phyloP scores from a whole-genome alignment of 92 coral and sea anemone species.

The Blastomussa wellsi region DNA sequence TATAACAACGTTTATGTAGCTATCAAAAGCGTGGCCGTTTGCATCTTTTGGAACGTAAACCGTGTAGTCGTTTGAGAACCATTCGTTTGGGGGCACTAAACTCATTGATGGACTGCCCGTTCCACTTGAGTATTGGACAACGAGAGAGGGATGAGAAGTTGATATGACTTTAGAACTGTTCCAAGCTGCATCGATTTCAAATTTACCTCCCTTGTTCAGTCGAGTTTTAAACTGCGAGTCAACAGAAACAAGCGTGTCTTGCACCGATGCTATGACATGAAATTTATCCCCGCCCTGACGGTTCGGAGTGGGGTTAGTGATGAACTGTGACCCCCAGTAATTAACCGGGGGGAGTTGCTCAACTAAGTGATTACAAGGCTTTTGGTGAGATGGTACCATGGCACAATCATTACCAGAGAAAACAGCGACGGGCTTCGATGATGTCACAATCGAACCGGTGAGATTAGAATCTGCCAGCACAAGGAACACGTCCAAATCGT shows the following conservation, averaged over 20 bases:
- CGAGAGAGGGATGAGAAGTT: constrained; percentile 69
- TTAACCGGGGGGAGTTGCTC: constrained; percentile 84
- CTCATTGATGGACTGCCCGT: constrained; percentile 74
- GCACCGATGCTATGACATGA: constrained; percentile 71
- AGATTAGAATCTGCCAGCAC: constrained; percentile 47
- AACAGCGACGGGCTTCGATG: constrained; percentile 76
- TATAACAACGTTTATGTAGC: constrained; percentile 52
- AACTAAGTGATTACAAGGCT: constrained; percentile 76
- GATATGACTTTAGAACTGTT: constrained; percentile 48
- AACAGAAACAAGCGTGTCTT: constrained; percentile 60
- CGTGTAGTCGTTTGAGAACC: constrained; percentile 73
- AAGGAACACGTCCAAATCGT: constrained; percentile 74
- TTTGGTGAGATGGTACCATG: constrained; percentile 47
- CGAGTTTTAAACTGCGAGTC: constrained; percentile 20
- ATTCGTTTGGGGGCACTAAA: constrained; percentile 68
- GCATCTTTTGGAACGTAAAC: constrained; percentile 56
- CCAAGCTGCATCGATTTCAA: constrained; percentile 41
- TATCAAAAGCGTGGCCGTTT: constrained; percentile 22
- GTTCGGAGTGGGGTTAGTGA: constrained; percentile 72
- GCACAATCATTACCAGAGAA: constrained; percentile 91
- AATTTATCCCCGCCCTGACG: constrained; percentile 65
- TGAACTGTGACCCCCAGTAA: constrained; percentile 72
- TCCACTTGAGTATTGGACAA: constrained; percentile 74
- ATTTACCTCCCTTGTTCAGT: constrained; percentile 58
- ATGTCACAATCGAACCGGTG: constrained; percentile 73